A percentile compares a stretch with the other conserved stretches of the same genome.
Evolutionary conservation across 2,888 invertebrate genomes (phyloP).

Genomic region (Dermolepida albohirtum): DNA sequence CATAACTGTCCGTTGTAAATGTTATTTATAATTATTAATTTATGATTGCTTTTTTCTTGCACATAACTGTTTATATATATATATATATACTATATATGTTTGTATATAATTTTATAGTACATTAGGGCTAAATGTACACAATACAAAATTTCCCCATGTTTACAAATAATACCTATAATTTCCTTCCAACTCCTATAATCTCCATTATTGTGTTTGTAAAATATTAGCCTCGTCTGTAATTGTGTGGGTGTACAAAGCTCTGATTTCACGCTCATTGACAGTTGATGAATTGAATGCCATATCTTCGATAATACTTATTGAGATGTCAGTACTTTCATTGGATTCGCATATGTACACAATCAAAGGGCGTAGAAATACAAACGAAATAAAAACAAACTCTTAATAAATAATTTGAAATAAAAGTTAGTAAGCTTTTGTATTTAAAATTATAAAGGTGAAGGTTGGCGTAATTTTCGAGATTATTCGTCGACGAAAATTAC

Average conservation of each 20-base stretch:
- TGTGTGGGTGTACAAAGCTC: conserved; percentile 43
- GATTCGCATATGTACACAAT: not conserved
- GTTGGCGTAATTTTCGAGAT: conserved; percentile 22
- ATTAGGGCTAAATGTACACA: conserved; percentile 19
- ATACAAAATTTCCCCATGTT: conserved; percentile 15
- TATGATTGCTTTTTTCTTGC: too few relatives aligned
- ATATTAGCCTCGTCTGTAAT: conserved; percentile 38
- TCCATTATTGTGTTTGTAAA: conserved; percentile 33
- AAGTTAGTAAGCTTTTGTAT: too few relatives aligned
- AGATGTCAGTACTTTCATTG: conserved; percentile 24
- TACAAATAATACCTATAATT: conserved; percentile 40
- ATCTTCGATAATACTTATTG: conserved; percentile 31
- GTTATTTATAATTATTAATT: too few relatives aligned
- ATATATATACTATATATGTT: too few relatives aligned
- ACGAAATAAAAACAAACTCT: too few relatives aligned
- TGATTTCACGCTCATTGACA: conserved; percentile 42
- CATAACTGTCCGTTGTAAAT: too few relatives aligned
- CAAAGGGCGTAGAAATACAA: too few relatives aligned
- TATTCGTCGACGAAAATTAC: conserved; percentile 21
- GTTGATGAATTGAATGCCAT: conserved; percentile 33
- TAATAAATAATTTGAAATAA: too few relatives aligned
- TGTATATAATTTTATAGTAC: too few relatives aligned
- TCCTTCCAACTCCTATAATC: conserved; percentile 28
- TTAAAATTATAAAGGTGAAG: too few relatives aligned
- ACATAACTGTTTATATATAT: too few relatives aligned